Evolutionary conservation across 2,113 vertebrate species (phyloP), one percentile per base, ranked within the genome.

Genomic region (Ursus arctos): DNA sequence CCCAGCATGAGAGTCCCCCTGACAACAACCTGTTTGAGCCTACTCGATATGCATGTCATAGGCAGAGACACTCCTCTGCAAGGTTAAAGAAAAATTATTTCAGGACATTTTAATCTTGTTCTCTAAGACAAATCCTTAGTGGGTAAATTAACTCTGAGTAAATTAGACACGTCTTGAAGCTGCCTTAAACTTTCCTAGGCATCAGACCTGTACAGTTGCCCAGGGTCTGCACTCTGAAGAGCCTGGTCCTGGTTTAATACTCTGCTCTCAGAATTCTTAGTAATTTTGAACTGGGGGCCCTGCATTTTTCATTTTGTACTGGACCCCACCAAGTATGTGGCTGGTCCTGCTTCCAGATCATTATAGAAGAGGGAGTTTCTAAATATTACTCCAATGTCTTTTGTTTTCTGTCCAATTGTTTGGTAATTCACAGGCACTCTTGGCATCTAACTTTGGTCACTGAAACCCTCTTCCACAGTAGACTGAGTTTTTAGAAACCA

Each of bases 131-230:
- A 53, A 86, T 61, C 72, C 22, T 43, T 61, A 51, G 47, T 74
- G 8, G 6, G 22, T 61, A 51, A 93, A 84, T 88, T 10, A 69
- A 92, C 40, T 72, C 31, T 0, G 33, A 92, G 55, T 7, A 92
- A 91, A 94, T 53, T 6, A 65, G 84, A 74, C n/a, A 81, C 43
- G 15, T 85, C 71, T 81, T 40, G 4, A 49, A 57, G 72, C 49
- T 65, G 43, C 26, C 43, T 69, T 59, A 24, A 40, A n/a, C 15
- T 22, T 80, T 31, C 0, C 2, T 1, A 19, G 31, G 18, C 0
- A 0, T 47, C 16, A 0, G 0, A 2, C 36, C 47, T 28, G 21
- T 18, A 9, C 1, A 0, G 22, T 51, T n/a, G 18, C 2, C 3
- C 9, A 26, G 61, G 28, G 12, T 12, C 31, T 1, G 1, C 12